These are phyloP conservation scores for Emydoidea blandingii DNA, from an alignment of 2,797 vertebrate species.

Conservation along the genomic window DNA sequence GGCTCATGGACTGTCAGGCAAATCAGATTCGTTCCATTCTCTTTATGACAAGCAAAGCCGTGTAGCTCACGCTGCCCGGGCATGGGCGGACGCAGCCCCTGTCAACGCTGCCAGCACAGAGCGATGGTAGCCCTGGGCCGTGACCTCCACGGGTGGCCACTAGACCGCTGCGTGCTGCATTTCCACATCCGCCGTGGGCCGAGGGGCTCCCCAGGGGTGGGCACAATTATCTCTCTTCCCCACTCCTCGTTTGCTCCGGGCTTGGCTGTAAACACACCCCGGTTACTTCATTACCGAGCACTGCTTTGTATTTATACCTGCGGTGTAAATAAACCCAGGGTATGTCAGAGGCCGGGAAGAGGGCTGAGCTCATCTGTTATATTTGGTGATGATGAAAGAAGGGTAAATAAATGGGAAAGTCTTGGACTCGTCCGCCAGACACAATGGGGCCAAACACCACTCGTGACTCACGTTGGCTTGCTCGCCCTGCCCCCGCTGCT, in stretches of 20 bases:
- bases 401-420: constrained; percentile 67
- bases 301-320: constrained; percentile 75
- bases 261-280: background rate
- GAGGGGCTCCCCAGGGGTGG: background rate
- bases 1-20: too few relatives aligned
- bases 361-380: constrained; percentile 77
- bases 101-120: too few relatives aligned
- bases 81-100: too few relatives aligned
- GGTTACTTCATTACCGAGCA: constrained; percentile 28
- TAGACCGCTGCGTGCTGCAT: background rate
- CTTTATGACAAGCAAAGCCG: too few relatives aligned
- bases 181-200: background rate
- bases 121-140: too few relatives aligned
- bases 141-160: background rate
- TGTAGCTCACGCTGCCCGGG: too few relatives aligned
- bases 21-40: too few relatives aligned
- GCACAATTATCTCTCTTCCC: background rate
- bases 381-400: constrained; percentile 74
- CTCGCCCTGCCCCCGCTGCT: background rate
- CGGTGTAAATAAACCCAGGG: constrained; percentile 71
- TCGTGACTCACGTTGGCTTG: background rate
- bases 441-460: constrained; percentile 28
- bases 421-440: constrained; percentile 10
- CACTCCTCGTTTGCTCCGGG: background rate
- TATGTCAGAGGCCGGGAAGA: constrained; percentile 47